Conservation (phyloP, 2,797 vertebrate species). For the Paramormyrops hopkinsi region DNA sequence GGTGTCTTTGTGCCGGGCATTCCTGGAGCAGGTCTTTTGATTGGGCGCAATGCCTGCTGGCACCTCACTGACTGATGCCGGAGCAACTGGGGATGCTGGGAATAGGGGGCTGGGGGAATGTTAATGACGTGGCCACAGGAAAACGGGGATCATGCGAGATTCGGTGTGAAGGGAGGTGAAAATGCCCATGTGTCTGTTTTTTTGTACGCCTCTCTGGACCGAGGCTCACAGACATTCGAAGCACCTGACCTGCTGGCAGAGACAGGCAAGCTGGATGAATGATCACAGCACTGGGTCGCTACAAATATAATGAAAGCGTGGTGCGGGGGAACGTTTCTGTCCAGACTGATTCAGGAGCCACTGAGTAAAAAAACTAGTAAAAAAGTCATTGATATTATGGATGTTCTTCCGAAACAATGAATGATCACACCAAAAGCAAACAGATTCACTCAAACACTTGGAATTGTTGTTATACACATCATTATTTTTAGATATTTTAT, state of each 20-base stretch:
- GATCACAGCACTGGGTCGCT: neutral
- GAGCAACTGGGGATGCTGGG: neutral
- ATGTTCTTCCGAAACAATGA: neutral
- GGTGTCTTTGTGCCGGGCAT: constrained; percentile 49
- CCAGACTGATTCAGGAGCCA: neutral
- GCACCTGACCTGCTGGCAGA: neutral
- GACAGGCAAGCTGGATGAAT: neutral
- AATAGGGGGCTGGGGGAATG: neutral
- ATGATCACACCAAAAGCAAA: neutral
- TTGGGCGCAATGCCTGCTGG: constrained; percentile 42
- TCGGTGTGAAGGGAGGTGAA: neutral
- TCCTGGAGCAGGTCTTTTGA: constrained; percentile 33
- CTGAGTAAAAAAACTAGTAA: neutral
- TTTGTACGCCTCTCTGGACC: neutral
- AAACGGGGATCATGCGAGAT: neutral
- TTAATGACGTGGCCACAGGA: neutral
- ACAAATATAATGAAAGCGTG: neutral
- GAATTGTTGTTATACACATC: neutral
- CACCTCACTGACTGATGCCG: constrained; percentile 53
- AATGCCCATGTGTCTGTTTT: neutral
- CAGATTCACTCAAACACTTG: neutral
- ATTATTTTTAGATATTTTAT: neutral
- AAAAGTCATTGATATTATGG: neutral
- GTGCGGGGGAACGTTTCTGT: neutral
- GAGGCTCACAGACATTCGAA: neutral